Conservation (phyloP, 2,797 vertebrate species). For the Buphagus erythrorhynchus region DNA sequence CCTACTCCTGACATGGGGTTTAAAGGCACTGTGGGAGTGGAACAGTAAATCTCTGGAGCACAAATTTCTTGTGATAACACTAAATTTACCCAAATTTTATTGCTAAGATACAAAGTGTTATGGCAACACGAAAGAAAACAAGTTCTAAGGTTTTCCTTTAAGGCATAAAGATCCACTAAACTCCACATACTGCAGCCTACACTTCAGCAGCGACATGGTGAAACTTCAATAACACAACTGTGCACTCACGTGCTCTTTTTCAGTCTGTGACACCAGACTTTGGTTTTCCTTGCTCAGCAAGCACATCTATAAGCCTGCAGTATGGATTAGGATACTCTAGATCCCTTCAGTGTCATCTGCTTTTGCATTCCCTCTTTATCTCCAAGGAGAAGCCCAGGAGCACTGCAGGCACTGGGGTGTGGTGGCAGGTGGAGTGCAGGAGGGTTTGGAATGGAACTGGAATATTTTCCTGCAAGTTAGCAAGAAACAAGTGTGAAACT, state of each 20-base stretch:
- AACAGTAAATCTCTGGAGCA: slow-evolving; percentile 43
- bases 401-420: background rate
- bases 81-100: slow-evolving; percentile 49
- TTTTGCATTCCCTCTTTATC: background rate
- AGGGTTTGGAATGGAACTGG: background rate
- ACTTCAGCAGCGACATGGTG: background rate
- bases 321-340: background rate
- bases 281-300: background rate
- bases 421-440: background rate
- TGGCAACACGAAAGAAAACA: slow-evolving; percentile 65
- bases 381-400: background rate
- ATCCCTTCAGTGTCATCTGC: background rate
- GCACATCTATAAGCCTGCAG: background rate
- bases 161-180: background rate
- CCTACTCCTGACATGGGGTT: background rate
- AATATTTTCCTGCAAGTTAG: background rate
- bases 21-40: slow-evolving; percentile 34
- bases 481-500: background rate
- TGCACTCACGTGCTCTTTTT: background rate
- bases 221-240: background rate
- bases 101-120: slow-evolving; percentile 60
- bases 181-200: background rate
- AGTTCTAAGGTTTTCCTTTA: slow-evolving; percentile 47
- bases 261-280: background rate
- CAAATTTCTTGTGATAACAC: slow-evolving; percentile 51